Conservation (phyloP, 2,888 invertebrate genomes). For the Caenorhabditis sp. region DNA sequence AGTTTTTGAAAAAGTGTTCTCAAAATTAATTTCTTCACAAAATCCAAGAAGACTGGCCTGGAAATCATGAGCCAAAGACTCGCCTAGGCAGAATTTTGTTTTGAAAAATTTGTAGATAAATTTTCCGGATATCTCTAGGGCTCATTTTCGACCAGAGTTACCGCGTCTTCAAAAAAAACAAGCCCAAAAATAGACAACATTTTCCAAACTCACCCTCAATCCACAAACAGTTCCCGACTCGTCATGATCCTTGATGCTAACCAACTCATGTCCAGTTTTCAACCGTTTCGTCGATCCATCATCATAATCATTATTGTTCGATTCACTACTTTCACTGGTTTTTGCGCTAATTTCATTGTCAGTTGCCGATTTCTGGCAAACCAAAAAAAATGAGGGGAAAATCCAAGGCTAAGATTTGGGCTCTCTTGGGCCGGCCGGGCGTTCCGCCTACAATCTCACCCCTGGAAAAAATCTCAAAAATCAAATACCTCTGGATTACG, state of each 20-base stretch:
- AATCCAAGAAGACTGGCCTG: too few species aligned
- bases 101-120: too few species aligned
- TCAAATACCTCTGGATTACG: conserved; percentile 9
- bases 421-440: too few species aligned
- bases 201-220: conserved; percentile 15
- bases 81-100: too few species aligned
- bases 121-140: too few species aligned
- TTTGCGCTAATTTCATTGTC: conserved; percentile 13
- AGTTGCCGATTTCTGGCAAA: too few species aligned
- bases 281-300: neutral
- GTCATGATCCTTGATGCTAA: conserved; percentile 14
- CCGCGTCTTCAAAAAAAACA: neutral
- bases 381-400: neutral
- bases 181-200: neutral
- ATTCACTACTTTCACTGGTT: neutral
- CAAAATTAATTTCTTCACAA: too few species aligned
- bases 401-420: neutral
- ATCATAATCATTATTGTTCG: conserved; percentile 3
- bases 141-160: too few species aligned
- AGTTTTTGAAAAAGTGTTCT: too few species aligned
- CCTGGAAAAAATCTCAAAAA: too few species aligned
- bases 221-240: conserved; percentile 29
- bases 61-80: too few species aligned
- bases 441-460: neutral
- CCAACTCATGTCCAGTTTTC: conserved; percentile 23